Base-by-base conservation (phyloP, 2,888 invertebrate species). In the Amphiduros pacificus region DNA sequence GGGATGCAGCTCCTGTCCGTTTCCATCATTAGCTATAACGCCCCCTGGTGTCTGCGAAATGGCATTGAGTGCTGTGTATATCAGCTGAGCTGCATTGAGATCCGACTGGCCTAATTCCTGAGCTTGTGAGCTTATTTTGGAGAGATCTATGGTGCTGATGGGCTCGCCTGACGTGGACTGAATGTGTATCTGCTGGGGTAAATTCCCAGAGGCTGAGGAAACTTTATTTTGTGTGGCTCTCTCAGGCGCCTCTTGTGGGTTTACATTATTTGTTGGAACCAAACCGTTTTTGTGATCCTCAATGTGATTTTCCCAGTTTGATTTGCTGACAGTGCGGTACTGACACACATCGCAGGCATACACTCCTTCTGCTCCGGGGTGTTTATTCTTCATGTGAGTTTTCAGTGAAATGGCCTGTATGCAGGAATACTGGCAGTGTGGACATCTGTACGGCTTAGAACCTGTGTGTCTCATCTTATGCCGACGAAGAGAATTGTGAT, bases 391-490 rank as follows among this genome's bases (percentile, higher is more conserved):
- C 76, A 93, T 85, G 77, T 93, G 93, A 24, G 87, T 85, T 79
- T 92, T 89, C 79, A 90, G 91, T 0, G 89, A 87, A 5, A 89
- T 89, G 60, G 91, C 90, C 79, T 80, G 78, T 69, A 93, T 92
- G 71, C 90, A 89, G 14, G 88, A 88, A 80, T 92, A 93, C 0
- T 89, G 85, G 75, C 93, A 93, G 75, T 89, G 87, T 51, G 88
- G 88, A 76, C 93, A 93, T 70, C 88, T 87, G 82, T 93, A 93
- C 0, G 88, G 87, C 72, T 88, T 88, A 54, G 88, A 87, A 20
- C 91, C 90, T 5, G 89, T 87, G 79, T 93, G 93, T 14, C 87
- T 85, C 82, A 89, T 88, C 73, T 89, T 89, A 81, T 93, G 93
- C 1, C 92, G 86, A 27, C 92, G 85, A 68, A 92, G 84, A 0